Evolutionary conservation across 2,888 invertebrate genomes (phyloP), one percentile per base, ranked within the genome.

Genomic region (Drosophila setosimentum): DNA sequence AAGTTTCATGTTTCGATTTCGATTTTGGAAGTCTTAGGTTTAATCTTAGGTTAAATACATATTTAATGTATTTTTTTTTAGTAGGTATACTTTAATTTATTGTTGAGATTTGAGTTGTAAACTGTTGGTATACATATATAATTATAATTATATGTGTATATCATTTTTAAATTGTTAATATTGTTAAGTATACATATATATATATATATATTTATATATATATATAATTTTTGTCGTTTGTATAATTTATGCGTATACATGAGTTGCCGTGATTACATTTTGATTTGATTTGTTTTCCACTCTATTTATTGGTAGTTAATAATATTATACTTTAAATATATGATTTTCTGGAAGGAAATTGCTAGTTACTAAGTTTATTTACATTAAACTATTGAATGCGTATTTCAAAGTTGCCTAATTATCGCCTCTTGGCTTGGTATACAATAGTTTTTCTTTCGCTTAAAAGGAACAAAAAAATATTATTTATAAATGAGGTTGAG

Each of bases 261-360:
- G 76, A 58, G 87, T 89, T 87, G 78, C 90, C 70, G 76, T 81
- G 76, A 75, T 78, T 89, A 84, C 78, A 82, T 77, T 82, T 83
- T 45, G 45, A 45, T 85, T 57, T 40, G 74, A 81, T 86, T 86
- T 77, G 59, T 65, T 65, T 65, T 76, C 57, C 42, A 32, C 33
- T 53, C 48, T 68, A 62, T 51, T 60, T 51, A 27, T 71, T 59
- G 48, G 27, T 64, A 54, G 33, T 65, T 68, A 59, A 42, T 61
- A 65, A 35, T 66, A 49, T 58, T 42, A 30, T 68, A 58, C 49
- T 58, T 50, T 33, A 48, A 48, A 29, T 59, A 50, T 61, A 45
- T 59, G 16, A 50, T 70, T 51, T 68, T 61, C 16, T 84, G 87
- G 84, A 85, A 87, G 87, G 80, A 89, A 84, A 82, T 48, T 73